Conservation (phyloP, 2,888 invertebrate genomes). For the Blera fallax region DNA sequence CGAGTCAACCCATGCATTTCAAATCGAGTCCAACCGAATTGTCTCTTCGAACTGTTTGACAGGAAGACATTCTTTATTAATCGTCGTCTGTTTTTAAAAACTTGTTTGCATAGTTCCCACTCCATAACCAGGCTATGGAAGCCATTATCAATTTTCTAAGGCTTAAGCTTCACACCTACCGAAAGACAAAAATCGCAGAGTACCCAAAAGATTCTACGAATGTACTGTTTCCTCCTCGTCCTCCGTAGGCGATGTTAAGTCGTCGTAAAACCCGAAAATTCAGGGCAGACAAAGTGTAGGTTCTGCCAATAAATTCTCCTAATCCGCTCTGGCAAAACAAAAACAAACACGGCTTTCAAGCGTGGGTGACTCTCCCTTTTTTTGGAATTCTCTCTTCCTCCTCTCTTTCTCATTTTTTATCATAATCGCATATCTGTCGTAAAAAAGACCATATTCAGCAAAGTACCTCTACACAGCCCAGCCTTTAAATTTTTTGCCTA, state of each 20-base stretch:
- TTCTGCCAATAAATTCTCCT: constrained; percentile 43
- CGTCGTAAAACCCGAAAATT: background rate
- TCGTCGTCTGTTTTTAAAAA: too few species aligned
- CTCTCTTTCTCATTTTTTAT: constrained; percentile 10
- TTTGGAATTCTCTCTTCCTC: constrained; percentile 31
- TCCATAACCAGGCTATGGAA: too few species aligned
- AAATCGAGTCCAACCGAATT: too few species aligned
- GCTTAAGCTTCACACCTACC: too few species aligned
- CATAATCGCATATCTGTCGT: background rate
- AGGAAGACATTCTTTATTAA: too few species aligned
- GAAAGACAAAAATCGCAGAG: too few species aligned
- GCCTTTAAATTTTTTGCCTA: constrained; percentile 43
- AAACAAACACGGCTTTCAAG: constrained; percentile 6
- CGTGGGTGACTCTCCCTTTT: constrained; percentile 45
- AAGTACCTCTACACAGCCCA: constrained; percentile 24
- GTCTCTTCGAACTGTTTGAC: too few species aligned
- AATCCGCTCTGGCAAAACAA: constrained; percentile 41
- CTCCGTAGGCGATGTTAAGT: background rate
- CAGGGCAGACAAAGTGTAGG: background rate
- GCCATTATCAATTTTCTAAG: too few species aligned
- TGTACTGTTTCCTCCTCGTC: too few species aligned
- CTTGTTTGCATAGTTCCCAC: too few species aligned
- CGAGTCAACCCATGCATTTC: too few species aligned
- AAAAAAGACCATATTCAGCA: constrained; percentile 12
- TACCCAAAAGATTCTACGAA: too few species aligned